Evolutionary conservation across 2,797 vertebrate species (phyloP).

Genomic region (Sibirionetta formosa): DNA sequence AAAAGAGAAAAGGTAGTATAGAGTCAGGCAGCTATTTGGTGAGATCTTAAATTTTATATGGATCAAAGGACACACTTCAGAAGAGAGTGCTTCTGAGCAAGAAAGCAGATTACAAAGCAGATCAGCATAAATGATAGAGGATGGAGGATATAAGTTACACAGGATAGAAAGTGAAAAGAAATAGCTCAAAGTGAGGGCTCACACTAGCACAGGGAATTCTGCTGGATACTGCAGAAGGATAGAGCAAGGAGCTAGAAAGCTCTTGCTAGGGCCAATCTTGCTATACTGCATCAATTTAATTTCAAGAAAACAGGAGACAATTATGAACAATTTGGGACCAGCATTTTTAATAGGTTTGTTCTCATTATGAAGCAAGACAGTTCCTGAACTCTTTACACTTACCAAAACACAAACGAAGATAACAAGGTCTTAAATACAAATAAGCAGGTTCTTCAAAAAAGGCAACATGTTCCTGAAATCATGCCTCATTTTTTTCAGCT

Average conservation of each 20-base stretch:
- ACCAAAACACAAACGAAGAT: neutral
- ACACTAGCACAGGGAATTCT: neutral
- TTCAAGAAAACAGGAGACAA: neutral
- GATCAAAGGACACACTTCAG: constrained; percentile 15
- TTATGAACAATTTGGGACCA: neutral
- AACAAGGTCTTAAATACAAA: neutral
- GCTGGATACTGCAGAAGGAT: neutral
- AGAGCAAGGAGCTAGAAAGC: neutral
- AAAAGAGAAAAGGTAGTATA: neutral
- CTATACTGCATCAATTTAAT: neutral
- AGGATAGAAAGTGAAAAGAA: neutral
- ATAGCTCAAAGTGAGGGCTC: neutral
- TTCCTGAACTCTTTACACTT: neutral
- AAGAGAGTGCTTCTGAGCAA: neutral
- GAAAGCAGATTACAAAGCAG: neutral
- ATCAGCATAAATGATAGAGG: neutral
- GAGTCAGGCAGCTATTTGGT: neutral
- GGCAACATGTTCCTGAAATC: neutral
- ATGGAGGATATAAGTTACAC: neutral
- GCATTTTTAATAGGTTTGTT: neutral
- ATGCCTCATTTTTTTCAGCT: neutral
- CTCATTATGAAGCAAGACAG: neutral
- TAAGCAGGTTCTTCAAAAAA: neutral
- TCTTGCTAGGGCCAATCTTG: neutral
- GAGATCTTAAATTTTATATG: neutral